These are phyloP conservation scores for Pteronura brasiliensis DNA, from an alignment of 2,113 vertebrate species.

Conservation along the genomic window DNA sequence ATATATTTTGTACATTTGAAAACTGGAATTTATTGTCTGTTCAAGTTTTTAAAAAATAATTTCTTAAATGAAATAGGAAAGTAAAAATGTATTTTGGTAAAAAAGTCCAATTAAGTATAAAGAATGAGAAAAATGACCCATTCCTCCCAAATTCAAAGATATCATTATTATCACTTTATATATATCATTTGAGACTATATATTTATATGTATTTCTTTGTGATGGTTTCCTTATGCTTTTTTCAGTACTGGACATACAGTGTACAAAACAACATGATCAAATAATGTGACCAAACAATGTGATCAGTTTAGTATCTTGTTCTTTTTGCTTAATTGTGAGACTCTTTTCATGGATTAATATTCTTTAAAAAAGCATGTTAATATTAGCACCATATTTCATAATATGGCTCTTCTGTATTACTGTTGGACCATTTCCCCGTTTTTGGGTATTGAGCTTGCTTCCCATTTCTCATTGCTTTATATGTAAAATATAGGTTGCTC, in stretches of 20 bases:
- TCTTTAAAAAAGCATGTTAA: not conserved
- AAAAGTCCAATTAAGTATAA: not conserved
- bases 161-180: not conserved
- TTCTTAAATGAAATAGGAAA: not conserved
- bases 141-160: not conserved
- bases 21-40: not conserved
- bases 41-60: constrained; percentile 1
- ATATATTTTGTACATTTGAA: not conserved
- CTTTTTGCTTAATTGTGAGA: not conserved
- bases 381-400: not conserved
- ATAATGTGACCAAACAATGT: not conserved
- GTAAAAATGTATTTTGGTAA: constrained; percentile 2
- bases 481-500: not conserved
- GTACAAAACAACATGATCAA: not conserved
- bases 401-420: not conserved
- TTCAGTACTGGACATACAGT: not conserved
- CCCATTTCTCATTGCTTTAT: not conserved
- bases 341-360: not conserved
- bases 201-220: not conserved
- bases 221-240: not conserved
- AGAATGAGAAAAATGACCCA: not conserved
- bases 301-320: not conserved
- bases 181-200: not conserved
- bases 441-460: not conserved
- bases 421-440: not conserved